Evolutionary conservation across 2,113 vertebrate species (phyloP).

Genomic region (Sitta europaea): DNA sequence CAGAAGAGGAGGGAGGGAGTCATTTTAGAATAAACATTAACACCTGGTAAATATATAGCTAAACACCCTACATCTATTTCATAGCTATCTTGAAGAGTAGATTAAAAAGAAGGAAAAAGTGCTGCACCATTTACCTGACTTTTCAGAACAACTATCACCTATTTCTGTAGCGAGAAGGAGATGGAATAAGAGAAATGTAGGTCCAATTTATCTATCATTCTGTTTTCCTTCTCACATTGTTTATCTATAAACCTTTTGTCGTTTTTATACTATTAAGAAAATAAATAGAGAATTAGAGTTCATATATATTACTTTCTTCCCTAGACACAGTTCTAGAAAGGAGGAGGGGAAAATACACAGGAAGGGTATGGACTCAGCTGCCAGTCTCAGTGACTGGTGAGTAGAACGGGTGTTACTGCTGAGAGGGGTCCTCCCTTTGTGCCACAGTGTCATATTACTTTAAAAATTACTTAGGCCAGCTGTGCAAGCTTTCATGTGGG

Average conservation of each 20-base stretch:
- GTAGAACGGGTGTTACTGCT: background rate
- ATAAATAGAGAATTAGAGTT: background rate
- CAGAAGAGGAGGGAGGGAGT: background rate
- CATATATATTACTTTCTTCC: background rate
- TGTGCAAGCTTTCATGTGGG: background rate
- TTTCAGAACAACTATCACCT: background rate
- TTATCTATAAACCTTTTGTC: background rate
- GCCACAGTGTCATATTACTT: background rate
- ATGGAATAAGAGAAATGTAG: background rate
- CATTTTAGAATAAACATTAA: background rate
- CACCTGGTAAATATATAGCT: background rate
- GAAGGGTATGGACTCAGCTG: background rate
- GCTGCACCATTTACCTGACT: background rate
- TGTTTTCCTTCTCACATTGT: background rate
- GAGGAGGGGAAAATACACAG: too few species aligned
- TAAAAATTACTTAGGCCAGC: background rate
- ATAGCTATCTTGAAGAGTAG: background rate
- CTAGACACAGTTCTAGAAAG: background rate
- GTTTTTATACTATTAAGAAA: background rate
- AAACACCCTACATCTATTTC: background rate
- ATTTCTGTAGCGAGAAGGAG: background rate
- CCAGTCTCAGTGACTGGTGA: background rate
- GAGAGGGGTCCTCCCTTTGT: background rate
- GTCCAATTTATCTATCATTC: background rate
- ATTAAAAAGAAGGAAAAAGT: constrained; percentile 8